Conservation (phyloP, 2,113 vertebrate species). For the Lota lota region DNA sequence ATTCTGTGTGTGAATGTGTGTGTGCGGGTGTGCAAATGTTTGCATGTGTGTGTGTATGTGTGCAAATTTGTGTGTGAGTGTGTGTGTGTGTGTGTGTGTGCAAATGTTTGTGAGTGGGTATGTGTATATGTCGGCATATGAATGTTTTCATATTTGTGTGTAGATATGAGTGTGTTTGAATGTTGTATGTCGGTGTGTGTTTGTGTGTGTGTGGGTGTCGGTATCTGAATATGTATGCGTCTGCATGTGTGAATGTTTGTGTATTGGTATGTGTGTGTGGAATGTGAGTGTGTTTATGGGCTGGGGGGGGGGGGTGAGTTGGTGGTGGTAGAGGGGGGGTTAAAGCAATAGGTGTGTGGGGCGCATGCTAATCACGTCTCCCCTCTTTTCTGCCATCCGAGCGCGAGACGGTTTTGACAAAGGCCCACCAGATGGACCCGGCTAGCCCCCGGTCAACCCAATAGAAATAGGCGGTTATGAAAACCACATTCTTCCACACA, state of each 20-base stretch:
- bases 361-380: constrained; percentile 67
- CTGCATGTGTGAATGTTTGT: not conserved
- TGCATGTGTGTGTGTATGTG: too few relatives aligned
- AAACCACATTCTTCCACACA: constrained; percentile 77
- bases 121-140: too few relatives aligned
- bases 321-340: constrained; percentile 26
- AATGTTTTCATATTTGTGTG: too few relatives aligned
- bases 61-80: constrained; percentile 17
- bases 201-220: too few relatives aligned
- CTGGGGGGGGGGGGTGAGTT: not conserved
- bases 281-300: constrained; percentile 33
- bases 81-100: not conserved
- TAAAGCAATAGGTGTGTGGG: constrained; percentile 57
- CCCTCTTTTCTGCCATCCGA: constrained; percentile 43
- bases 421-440: constrained; percentile 68
- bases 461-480: constrained; percentile 73
- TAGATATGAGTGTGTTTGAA: too few relatives aligned
- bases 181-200: too few relatives aligned
- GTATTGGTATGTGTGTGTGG: too few relatives aligned
- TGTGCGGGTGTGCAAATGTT: not conserved
- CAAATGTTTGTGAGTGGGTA: too few relatives aligned
- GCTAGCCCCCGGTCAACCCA: constrained; percentile 56
- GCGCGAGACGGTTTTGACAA: constrained; percentile 65
- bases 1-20: too few relatives aligned
- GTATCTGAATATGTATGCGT: not conserved